Evolutionary conservation across 2,888 invertebrate species (phyloP), one percentile per base, ranked within the genome.

Genomic region (Agrochola lota): DNA sequence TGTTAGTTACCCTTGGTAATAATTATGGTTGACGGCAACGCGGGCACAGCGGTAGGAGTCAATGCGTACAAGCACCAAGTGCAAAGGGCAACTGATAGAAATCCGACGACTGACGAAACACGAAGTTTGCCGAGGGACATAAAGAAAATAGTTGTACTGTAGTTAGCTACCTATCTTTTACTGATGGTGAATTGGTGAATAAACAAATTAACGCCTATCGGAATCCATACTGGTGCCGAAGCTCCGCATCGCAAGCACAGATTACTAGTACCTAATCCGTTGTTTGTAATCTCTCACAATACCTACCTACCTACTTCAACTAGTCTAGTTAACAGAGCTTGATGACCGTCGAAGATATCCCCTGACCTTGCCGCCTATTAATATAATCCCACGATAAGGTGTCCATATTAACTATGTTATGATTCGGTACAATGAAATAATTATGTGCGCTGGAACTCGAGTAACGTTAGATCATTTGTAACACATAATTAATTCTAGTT

Each of bases 301-400:
- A 46, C 17, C 30, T 17, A 12, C 11, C 9, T 52, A 60, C 60
- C n/a, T 71, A 15, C 7, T 49, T 57, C 9, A 17, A 43, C n/a
- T 30, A 59, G 59, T 52, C 1, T 67, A 49, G 8, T 4, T 26
- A 40, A 17, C 3, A 15, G 17, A 30, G 40, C 17, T 62, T 20
- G 12, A 59, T 83, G 74, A 75, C 80, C 64, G 75, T 73, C 68
- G 26, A 66, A 71, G 9, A 66, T 60, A 43, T 59, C 63, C 49
- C 71, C 66, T 75, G 80, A 72, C 81, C 77, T 80, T 80, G 71
- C 4, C n/a, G 55, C 15, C 49, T 49, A 7, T 11, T 63, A 35
- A 35, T 35, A 55, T 40, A 43, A 60, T 72, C 43, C 23, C 6
- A 66, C 12, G 57, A 63, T 77, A 68, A 40, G 20, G 5, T 49